Conservation (phyloP, 2,797 vertebrate genomes). For the Ibycter americanus region DNA sequence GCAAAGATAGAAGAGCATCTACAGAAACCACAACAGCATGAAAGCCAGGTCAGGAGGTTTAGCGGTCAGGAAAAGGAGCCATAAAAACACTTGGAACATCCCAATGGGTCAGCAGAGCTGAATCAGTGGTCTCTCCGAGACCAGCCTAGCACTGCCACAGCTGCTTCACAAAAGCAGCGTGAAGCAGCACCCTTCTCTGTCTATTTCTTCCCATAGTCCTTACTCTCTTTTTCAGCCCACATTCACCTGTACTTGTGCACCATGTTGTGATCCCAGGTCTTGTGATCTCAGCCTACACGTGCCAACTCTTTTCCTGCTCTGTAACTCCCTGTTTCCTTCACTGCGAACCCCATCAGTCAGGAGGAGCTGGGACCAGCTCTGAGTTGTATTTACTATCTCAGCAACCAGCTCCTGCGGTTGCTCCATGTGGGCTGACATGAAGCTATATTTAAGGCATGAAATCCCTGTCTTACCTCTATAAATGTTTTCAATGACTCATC, state of each 20-base stretch:
- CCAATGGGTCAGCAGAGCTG: not conserved
- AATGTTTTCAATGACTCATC: slow-evolving; percentile 6
- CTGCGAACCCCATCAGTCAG: not conserved
- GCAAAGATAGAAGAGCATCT: not conserved
- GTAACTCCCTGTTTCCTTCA: not conserved
- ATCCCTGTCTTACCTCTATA: slow-evolving; percentile 13
- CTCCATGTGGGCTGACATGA: not conserved
- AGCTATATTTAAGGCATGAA: slow-evolving; percentile 26
- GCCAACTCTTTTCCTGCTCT: not conserved
- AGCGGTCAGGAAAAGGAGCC: not conserved
- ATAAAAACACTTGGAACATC: not conserved
- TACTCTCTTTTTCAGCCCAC: not conserved
- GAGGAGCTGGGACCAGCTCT: not conserved
- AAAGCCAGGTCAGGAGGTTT: not conserved
- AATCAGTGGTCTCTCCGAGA: not conserved
- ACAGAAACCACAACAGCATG: not conserved
- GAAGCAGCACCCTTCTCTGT: not conserved
- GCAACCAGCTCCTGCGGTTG: not conserved
- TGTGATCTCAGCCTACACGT: not conserved
- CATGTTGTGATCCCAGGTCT: not conserved
- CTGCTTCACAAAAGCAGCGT: not conserved
- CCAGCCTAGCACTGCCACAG: not conserved
- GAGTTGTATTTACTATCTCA: slow-evolving; percentile 9
- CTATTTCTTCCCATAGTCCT: not conserved
- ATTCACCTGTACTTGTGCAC: not conserved